Conservation (phyloP, 2,113 vertebrate species). For the Perca flavescens region DNA sequence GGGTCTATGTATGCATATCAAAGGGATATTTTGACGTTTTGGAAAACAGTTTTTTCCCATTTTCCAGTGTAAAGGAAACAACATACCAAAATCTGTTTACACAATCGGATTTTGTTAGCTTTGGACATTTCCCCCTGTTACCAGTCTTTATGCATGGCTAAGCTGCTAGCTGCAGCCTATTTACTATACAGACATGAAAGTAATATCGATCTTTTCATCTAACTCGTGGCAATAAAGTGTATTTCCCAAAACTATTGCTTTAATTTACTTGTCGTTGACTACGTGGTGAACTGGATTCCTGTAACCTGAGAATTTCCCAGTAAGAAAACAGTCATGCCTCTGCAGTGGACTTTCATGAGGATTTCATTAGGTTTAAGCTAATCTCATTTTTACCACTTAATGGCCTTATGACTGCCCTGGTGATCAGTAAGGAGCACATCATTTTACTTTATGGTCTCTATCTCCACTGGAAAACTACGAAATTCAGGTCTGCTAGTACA, state of each 20-base stretch:
- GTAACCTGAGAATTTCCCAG: constrained; percentile 28
- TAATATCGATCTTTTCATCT: not conserved
- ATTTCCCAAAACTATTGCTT: not conserved
- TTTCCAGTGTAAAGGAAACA: not conserved
- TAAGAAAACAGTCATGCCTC: constrained; percentile 26
- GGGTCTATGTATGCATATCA: not conserved
- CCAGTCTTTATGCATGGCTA: not conserved
- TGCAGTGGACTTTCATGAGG: constrained; percentile 53
- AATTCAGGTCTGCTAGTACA: not conserved
- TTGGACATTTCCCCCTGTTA: not conserved
- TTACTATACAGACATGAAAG: not conserved
- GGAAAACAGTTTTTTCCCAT: not conserved
- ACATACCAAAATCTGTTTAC: not conserved
- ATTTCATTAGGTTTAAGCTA: constrained; percentile 54
- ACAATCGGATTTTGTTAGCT: not conserved
- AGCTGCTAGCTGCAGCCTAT: not conserved
- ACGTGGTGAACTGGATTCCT: constrained; percentile 30
- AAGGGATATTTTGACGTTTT: not conserved
- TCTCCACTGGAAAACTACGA: constrained; percentile 37
- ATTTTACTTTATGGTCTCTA: constrained; percentile 50
- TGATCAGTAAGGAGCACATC: constrained; percentile 33
- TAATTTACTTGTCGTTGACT: not conserved
- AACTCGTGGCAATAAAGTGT: not conserved
- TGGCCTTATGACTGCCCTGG: constrained; percentile 56
- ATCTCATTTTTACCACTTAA: constrained; percentile 66